Evolutionary conservation across 2,797 vertebrate species (phyloP).

Genomic region (Erpetoichthys calabaricus): DNA sequence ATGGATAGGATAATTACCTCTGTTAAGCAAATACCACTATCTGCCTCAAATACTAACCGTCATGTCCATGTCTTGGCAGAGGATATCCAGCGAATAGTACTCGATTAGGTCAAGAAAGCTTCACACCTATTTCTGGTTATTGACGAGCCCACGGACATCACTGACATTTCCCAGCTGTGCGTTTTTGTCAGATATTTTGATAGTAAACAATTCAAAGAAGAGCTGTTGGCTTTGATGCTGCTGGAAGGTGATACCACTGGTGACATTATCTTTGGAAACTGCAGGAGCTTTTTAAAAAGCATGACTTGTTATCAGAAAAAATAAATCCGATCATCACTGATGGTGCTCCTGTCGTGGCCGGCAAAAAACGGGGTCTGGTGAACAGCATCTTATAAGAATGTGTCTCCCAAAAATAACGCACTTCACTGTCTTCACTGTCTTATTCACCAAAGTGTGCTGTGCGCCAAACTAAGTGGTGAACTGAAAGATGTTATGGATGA

Average conservation of each 20-base stretch:
- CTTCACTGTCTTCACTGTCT: constrained; percentile 4
- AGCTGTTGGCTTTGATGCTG: constrained; percentile 2
- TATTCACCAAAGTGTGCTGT: constrained; percentile 9
- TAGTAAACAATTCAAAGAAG: constrained; percentile 3
- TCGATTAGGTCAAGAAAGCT: background rate
- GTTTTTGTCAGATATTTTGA: constrained; percentile 6
- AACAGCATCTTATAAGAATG: constrained; percentile 5
- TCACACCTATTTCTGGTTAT: no score
- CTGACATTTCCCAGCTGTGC: background rate
- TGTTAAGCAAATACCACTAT: constrained; percentile 4
- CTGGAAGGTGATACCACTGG: constrained; percentile 4
- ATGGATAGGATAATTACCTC: constrained; percentile 3
- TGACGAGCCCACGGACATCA: background rate
- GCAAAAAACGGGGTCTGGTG: constrained; percentile 5
- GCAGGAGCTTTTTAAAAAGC: constrained; percentile 3
- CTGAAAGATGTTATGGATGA: constrained; percentile 10
- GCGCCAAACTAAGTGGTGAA: constrained; percentile 1
- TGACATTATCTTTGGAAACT: constrained; percentile 8
- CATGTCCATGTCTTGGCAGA: no score
- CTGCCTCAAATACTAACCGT: background rate
- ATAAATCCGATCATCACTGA: constrained; percentile 6
- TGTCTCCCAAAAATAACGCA: background rate
- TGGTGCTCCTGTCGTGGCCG: constrained; percentile 5
- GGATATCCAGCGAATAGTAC: background rate
- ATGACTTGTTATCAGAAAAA: constrained; percentile 7